Percentiles rank a stretch among this genome's conserved stretches.
These are phyloP conservation scores for Epicauta chinensis DNA, from an alignment of 1,140 invertebrate species.

Conservation along the genomic window DNA sequence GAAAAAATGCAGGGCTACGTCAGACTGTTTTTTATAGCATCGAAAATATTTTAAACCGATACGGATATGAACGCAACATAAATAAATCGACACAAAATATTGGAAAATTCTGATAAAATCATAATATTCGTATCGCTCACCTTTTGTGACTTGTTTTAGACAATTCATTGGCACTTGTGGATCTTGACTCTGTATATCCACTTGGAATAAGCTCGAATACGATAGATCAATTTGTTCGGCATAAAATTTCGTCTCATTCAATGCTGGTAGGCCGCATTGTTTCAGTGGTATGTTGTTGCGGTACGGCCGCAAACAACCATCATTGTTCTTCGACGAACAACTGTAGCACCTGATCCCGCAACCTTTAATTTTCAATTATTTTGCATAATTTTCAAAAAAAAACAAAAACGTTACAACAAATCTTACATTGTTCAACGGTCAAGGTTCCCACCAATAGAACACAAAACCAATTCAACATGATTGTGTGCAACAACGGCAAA, in stretches of 20 bases:
- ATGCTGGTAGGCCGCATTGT: constrained; percentile 17
- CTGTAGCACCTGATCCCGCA: constrained; percentile 22
- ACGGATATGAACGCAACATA: too few species aligned
- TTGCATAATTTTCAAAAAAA: neutral
- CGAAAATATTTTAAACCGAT: too few species aligned
- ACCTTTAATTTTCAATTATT: constrained; percentile 19
- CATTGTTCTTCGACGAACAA: constrained; percentile 21
- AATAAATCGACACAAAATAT: too few species aligned
- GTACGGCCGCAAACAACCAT: constrained; percentile 20
- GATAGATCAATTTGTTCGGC: constrained; percentile 17
- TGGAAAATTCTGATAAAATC: too few species aligned
- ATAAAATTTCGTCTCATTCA: constrained; percentile 18
- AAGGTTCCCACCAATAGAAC: too few species aligned
- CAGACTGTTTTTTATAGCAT: too few species aligned
- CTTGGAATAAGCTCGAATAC: constrained; percentile 25
- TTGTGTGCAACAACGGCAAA: too few species aligned
- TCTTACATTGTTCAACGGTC: too few species aligned
- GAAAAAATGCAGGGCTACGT: too few species aligned
- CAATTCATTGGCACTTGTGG: constrained; percentile 24
- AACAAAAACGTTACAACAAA: too few species aligned
- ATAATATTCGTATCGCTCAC: constrained; percentile 13
- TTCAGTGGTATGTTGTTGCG: constrained; percentile 15
- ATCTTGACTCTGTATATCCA: constrained; percentile 16
- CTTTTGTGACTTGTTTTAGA: constrained; percentile 25
- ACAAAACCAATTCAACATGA: too few species aligned